phyloP scores from a whole-genome alignment of 1,140 invertebrate species.

The Sarcophaga peregrina region DNA sequence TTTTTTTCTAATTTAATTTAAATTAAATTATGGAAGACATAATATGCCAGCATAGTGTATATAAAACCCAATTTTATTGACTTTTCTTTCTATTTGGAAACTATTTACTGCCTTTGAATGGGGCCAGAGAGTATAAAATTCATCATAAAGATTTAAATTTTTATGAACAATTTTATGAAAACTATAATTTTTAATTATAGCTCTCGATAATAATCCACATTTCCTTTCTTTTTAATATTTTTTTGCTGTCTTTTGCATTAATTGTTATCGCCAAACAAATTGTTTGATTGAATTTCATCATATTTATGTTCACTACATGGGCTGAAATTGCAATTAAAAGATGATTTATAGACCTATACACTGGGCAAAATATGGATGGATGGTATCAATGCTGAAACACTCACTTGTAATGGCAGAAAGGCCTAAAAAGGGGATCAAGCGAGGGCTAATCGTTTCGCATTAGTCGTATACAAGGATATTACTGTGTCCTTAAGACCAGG shows the following conservation, averaged over 20 bases:
- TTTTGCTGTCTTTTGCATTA: background rate
- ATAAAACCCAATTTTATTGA: too few species aligned
- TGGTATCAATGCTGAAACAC: background rate
- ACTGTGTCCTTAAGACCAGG: background rate
- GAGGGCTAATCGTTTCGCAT: background rate
- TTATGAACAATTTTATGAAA: background rate
- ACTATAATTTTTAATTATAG: constrained; percentile 25
- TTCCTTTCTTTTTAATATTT: background rate
- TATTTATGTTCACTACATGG: background rate
- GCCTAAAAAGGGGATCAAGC: background rate
- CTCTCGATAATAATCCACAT: background rate
- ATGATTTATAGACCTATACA: background rate
- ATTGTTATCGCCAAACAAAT: constrained; percentile 16
- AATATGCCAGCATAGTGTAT: too few species aligned
- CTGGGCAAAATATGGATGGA: background rate
- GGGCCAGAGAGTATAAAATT: too few species aligned
- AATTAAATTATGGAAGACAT: too few species aligned
- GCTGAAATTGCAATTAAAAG: background rate
- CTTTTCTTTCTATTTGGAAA: too few species aligned
- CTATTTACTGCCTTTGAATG: too few species aligned
- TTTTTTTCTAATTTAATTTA: too few species aligned
- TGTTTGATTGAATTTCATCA: constrained; percentile 14
- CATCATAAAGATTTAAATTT: too few species aligned
- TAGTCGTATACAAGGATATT: background rate
- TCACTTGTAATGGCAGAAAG: background rate